Conservation (phyloP, 2,113 vertebrate species). For the Ciconia stormi region DNA sequence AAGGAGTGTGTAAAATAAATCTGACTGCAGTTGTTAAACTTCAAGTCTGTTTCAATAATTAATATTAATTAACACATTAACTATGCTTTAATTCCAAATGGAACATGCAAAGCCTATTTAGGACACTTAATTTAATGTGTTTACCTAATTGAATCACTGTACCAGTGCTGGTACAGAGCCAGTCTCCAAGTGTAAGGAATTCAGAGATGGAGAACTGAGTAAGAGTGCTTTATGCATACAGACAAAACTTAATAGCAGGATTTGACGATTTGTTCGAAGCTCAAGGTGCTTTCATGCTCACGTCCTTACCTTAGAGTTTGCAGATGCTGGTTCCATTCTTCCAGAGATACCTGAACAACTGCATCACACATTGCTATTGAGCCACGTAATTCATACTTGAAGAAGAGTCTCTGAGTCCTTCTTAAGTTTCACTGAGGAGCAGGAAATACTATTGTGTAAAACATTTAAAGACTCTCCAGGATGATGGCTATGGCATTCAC, state of each 20-base stretch:
- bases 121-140: background rate
- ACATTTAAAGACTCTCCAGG: background rate
- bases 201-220: background rate
- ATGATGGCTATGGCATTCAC: background rate
- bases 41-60: constrained; percentile 24
- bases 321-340: background rate
- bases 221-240: background rate
- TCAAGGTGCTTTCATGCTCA: background rate
- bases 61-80: constrained; percentile 42
- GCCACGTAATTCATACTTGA: fast-evolving
- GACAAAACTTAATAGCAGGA: background rate
- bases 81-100: constrained; percentile 7
- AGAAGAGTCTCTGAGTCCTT: background rate
- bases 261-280: background rate
- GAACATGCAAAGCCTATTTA: background rate
- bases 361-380: background rate
- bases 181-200: background rate
- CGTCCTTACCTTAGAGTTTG: background rate
- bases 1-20: background rate
- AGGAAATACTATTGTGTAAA: background rate
- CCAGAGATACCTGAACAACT: background rate
- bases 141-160: background rate
- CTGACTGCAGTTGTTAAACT: background rate
- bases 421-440: background rate
- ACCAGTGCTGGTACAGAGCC: background rate